Conservation (phyloP, 2,888 invertebrate genomes). For the Notocelia uddmanniana region DNA sequence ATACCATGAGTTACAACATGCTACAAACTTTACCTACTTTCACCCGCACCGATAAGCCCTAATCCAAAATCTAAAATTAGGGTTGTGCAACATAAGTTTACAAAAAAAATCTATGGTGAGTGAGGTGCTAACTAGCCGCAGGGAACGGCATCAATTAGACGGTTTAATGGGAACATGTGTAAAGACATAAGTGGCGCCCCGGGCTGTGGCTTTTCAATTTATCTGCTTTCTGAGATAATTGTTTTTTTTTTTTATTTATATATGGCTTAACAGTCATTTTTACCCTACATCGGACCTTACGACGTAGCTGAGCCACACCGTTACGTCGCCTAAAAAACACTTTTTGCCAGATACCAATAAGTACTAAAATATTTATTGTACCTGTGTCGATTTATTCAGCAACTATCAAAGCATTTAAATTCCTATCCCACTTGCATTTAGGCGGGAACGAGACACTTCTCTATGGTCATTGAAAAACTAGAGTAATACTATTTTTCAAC, state of each 20-base stretch:
- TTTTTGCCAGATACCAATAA: no score
- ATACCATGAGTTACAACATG: no score
- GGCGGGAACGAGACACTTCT: no score
- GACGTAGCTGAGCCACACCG: no score
- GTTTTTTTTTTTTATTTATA: conserved; percentile 36
- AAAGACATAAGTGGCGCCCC: conserved; percentile 47
- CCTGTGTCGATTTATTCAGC: no score
- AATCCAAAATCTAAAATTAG: conserved; percentile 5
- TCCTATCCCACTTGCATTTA: no score
- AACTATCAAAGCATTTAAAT: no score
- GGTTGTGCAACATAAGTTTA: conserved; percentile 15
- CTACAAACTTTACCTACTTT: background rate
- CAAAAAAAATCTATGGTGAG: conserved; percentile 28
- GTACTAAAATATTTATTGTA: no score
- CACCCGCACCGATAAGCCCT: background rate
- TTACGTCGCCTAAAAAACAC: no score
- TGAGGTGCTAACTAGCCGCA: conserved; percentile 46
- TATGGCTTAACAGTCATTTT: background rate
- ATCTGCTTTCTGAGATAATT: conserved; percentile 24
- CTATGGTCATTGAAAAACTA: no score
- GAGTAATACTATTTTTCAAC: no score
- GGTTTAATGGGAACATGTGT: conserved; percentile 45
- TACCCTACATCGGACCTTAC: no score
- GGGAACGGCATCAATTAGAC: conserved; percentile 43
- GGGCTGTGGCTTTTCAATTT: conserved; percentile 48